phyloP scores from a whole-genome alignment of 53 echinoderm and acorn worm species.

The Actinopyga echinites region DNA sequence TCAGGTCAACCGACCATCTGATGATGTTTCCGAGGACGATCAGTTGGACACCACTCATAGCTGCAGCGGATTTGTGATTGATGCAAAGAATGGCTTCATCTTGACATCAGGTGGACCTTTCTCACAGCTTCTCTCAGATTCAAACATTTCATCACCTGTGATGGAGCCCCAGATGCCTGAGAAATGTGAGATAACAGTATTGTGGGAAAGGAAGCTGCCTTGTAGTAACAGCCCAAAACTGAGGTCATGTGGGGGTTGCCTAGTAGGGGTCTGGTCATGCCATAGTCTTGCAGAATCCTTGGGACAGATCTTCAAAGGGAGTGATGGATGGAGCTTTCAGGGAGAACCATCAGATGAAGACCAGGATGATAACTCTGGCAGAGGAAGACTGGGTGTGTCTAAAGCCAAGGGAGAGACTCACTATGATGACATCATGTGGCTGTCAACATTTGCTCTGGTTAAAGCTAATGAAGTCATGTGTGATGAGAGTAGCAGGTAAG shows the following conservation, averaged over 20 bases:
- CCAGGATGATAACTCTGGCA: background rate
- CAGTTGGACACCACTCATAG: slow-evolving; percentile 29
- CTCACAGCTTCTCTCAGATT: slow-evolving; percentile 32
- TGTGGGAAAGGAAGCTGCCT: background rate
- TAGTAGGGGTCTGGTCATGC: slow-evolving; percentile 25
- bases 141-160: background rate
- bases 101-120: slow-evolving; percentile 67
- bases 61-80: slow-evolving; percentile 64
- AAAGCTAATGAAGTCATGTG: background rate
- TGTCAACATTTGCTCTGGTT: slow-evolving; percentile 33
- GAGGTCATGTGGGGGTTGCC: slow-evolving; percentile 2
- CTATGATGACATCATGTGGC: slow-evolving; percentile 4
- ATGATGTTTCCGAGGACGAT: too few species aligned
- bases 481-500: background rate
- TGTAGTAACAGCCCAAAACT: background rate
- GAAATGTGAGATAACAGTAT: background rate
- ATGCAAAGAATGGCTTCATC: slow-evolving; percentile 55
- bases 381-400: background rate
- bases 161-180: background rate
- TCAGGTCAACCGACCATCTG: too few species aligned
- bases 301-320: background rate
- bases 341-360: background rate
- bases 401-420: background rate
- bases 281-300: background rate
- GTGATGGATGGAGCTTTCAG: slow-evolving; percentile 36